Conservation (phyloP, 2,888 invertebrate species). For the Zaprionus obscuricornis region DNA sequence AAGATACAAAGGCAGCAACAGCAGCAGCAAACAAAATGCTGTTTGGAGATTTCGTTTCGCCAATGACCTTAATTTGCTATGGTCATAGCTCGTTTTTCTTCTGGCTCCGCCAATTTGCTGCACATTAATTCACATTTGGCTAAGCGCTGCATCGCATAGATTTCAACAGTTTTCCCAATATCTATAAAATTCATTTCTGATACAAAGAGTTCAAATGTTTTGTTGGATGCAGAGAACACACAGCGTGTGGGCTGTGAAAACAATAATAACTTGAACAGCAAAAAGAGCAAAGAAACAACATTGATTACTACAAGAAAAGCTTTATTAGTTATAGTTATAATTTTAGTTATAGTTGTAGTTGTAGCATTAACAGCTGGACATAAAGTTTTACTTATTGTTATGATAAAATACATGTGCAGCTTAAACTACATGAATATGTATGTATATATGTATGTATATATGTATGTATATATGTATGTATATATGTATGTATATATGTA, state of each 20-base stretch:
- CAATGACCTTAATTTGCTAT: constrained; percentile 74
- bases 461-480: background rate
- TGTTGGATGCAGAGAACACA: constrained; percentile 34
- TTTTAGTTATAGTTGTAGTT: constrained; percentile 26
- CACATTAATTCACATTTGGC: constrained; percentile 59
- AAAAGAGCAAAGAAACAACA: constrained; percentile 32
- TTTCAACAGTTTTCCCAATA: constrained; percentile 4
- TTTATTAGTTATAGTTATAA: constrained; percentile 51
- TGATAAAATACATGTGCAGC: constrained; percentile 11
- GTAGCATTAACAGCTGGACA: constrained; percentile 19
- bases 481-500: constrained; percentile 13
- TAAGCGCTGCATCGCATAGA: no score
- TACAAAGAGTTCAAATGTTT: constrained; percentile 39
- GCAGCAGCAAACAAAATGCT: background rate
- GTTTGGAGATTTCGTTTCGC: constrained; percentile 9
- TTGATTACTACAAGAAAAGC: constrained; percentile 57
- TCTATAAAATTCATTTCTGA: background rate
- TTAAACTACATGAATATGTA: constrained; percentile 21
- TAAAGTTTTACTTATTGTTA: constrained; percentile 12
- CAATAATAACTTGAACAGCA: constrained; percentile 1
- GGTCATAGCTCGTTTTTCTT: constrained; percentile 68
- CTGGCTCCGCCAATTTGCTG: constrained; percentile 67
- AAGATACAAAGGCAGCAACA: background rate
- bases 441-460: background rate
- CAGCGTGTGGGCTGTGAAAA: constrained; percentile 34